A percentile compares a stretch with the other conserved stretches of the same genome.
Evolutionary conservation across 1,140 invertebrate genomes (phyloP).

Genomic region (Telenomus remus): DNA sequence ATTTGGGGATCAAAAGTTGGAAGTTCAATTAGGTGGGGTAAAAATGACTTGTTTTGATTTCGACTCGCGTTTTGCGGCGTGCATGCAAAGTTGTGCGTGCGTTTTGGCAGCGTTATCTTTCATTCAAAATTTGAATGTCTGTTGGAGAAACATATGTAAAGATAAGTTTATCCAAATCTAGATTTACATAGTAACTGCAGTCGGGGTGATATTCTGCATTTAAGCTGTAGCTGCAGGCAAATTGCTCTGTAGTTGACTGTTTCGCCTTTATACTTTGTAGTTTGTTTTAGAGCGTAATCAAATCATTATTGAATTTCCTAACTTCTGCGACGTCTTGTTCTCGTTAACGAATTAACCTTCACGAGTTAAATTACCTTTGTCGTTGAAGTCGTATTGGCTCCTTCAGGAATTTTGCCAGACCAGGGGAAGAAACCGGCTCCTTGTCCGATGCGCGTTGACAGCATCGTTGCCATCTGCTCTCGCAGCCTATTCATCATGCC

Average conservation of each 20-base stretch:
- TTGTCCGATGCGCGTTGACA: constrained; percentile 59
- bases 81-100: neutral
- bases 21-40: no score
- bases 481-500: constrained; percentile 70
- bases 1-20: no score
- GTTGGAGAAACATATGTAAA: constrained; percentile 40
- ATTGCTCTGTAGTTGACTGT: constrained; percentile 40
- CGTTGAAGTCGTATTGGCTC: constrained; percentile 76
- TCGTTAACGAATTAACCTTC: constrained; percentile 48
- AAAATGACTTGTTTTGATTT: no score
- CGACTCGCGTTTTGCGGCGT: no score
- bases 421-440: constrained; percentile 56
- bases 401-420: constrained; percentile 71
- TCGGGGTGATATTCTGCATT: constrained; percentile 37
- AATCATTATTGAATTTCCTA: constrained; percentile 53
- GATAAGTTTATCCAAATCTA: constrained; percentile 50
- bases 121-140: constrained; percentile 50
- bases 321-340: constrained; percentile 31
- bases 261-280: constrained; percentile 35
- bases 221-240: constrained; percentile 37
- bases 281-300: constrained; percentile 50
- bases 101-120: constrained; percentile 34
- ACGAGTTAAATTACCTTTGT: constrained; percentile 72
- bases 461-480: constrained; percentile 67
- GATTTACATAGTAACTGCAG: constrained; percentile 45